Percentiles rank a stretch among this genome's conserved stretches.
Conservation (phyloP, 2,113 vertebrate genomes). For the Mormyrus iriodes region DNA sequence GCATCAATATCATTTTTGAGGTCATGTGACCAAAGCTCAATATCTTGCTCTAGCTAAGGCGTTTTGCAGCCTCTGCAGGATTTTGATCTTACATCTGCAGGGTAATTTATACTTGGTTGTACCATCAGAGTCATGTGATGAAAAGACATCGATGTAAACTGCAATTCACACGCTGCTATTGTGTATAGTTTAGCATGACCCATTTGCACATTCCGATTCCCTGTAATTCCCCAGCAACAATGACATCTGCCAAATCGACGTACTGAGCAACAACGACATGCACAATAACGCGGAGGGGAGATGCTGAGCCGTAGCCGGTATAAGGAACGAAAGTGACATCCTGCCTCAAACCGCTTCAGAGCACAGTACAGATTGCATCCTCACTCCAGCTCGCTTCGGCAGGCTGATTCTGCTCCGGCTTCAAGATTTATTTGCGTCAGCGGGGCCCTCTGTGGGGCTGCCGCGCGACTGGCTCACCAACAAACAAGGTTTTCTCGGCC, state of each 20-base stretch:
- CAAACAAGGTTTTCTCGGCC: constrained; percentile 26
- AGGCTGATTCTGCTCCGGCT: constrained; percentile 13
- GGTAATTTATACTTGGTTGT: background rate
- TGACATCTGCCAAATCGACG: background rate
- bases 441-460: background rate
- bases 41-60: background rate
- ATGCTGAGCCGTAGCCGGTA: background rate
- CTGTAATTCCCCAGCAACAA: background rate
- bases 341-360: background rate
- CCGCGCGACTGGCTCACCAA: constrained; percentile 16
- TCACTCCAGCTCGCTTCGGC: background rate
- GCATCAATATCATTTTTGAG: background rate
- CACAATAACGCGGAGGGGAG: background rate
- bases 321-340: background rate
- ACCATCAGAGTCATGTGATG: background rate
- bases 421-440: constrained; percentile 14
- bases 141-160: background rate
- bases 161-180: background rate
- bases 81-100: background rate
- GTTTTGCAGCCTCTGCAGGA: background rate
- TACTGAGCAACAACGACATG: background rate
- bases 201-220: background rate
- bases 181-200: background rate
- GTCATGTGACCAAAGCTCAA: background rate
- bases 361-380: background rate